A percentile compares a stretch with the other conserved stretches of the same genome.
phyloP scores from a whole-genome alignment of 92 coral and sea anemone species.

The Galaxea fascicularis region DNA sequence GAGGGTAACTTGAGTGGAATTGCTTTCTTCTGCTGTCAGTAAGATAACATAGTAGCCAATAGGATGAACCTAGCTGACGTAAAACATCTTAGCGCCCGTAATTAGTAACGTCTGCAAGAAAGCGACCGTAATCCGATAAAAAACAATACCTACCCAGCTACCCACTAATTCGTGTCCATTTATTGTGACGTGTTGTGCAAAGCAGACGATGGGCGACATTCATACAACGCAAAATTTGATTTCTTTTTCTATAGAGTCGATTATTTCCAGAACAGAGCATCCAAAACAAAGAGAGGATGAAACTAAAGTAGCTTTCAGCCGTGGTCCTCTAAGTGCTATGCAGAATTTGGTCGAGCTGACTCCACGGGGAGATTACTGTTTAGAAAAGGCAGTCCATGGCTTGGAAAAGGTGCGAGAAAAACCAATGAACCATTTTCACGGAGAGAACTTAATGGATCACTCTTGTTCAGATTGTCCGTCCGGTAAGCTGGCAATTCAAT shows the following conservation, averaged over 20 bases:
- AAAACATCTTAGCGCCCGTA: conserved; percentile 73
- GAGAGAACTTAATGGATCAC: conserved; percentile 9
- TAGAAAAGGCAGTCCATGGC: conserved; percentile 15
- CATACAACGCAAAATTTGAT: conserved; percentile 84
- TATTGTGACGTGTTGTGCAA: conserved; percentile 30
- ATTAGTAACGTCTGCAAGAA: conserved; percentile 81
- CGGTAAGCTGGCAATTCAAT: conserved; percentile 14
- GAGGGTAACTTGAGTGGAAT: conserved; percentile 81
- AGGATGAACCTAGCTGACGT: conserved; percentile 71
- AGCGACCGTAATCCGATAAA: conserved; percentile 96
- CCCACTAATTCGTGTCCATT: conserved; percentile 44
- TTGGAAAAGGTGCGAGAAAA: conserved; percentile 30
- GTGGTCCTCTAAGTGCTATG: conserved; percentile 49
- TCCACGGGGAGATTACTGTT: conserved; percentile 21
- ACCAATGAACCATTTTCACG: conserved; percentile 11
- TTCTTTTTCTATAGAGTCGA: conserved; percentile 95
- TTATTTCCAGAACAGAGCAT: conserved; percentile 90
- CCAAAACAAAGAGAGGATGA: conserved; percentile 61
- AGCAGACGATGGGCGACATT: conserved; percentile 51
- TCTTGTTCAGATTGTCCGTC: neutral
- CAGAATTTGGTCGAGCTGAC: conserved; percentile 53
- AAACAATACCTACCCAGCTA: conserved; percentile 52
- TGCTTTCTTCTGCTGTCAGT: conserved; percentile 78
- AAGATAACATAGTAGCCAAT: conserved; percentile 76
- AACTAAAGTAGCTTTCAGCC: conserved; percentile 6